phyloP scores from a whole-genome alignment of 2,888 invertebrate species.

The Drosophila kuntzei region DNA sequence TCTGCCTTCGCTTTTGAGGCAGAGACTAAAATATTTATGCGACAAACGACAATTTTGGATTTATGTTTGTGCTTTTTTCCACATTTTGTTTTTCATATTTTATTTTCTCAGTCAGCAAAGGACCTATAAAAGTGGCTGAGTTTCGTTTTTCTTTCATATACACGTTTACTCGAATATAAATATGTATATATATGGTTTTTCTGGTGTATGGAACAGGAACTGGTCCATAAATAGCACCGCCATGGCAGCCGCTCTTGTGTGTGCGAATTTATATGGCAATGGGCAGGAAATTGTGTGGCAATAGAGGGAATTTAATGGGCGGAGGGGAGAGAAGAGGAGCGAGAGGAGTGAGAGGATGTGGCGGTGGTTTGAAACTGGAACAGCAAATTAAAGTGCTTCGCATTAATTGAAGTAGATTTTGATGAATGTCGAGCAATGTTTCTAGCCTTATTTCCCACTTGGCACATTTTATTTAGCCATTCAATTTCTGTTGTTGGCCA shows the following conservation, averaged over 20 bases:
- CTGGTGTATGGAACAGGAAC: constrained; percentile 64
- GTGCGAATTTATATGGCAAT: constrained; percentile 73
- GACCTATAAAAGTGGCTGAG: constrained; percentile 61
- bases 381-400: constrained; percentile 62
- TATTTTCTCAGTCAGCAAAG: constrained; percentile 21
- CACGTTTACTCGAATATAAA: constrained; percentile 7
- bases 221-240: constrained; percentile 74
- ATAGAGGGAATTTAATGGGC: not conserved
- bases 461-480: constrained; percentile 23
- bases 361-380: constrained; percentile 54
- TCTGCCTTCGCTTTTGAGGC: constrained; percentile 50
- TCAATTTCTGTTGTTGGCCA: constrained; percentile 10
- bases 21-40: constrained; percentile 77
- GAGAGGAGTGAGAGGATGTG: not conserved
- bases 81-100: constrained; percentile 15
- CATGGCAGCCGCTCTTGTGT: constrained; percentile 59
- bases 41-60: constrained; percentile 82
- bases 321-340: not conserved
- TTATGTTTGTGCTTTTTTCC: constrained; percentile 60
- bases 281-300: constrained; percentile 72
- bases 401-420: constrained; percentile 59
- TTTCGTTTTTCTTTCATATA: constrained; percentile 53
- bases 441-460: constrained; percentile 23
- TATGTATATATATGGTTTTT: constrained; percentile 28
- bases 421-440: constrained; percentile 43